A percentile compares a stretch with the other conserved stretches of the same genome.
phyloP scores from a whole-genome alignment of 2,113 vertebrate species.

The Mus spicilegus region DNA sequence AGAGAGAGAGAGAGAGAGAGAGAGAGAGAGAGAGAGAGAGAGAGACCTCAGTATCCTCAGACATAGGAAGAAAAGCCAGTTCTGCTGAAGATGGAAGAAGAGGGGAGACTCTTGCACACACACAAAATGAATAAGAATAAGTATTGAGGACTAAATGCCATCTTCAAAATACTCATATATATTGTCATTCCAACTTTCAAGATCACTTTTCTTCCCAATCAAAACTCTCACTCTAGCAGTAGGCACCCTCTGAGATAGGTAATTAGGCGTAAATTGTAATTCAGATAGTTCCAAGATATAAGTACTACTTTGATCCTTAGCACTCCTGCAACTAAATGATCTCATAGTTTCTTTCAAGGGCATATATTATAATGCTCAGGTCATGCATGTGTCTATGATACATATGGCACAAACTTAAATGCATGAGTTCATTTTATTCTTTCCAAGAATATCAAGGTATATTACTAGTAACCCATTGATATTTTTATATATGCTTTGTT shows the following conservation, averaged over 20 bases:
- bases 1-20: background rate
- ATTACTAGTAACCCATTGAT: background rate
- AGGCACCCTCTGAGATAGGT: background rate
- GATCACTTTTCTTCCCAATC: background rate
- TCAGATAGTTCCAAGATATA: background rate
- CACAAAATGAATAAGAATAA: no score
- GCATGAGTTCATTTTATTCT: background rate
- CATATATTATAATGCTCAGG: background rate
- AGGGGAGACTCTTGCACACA: background rate
- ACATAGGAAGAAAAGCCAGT: background rate
- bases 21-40: background rate
- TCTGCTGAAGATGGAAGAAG: background rate
- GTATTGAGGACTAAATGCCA: no score
- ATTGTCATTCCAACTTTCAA: background rate
- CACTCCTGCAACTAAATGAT: no score
- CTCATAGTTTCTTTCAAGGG: background rate
- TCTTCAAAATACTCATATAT: background rate
- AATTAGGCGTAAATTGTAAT: background rate
- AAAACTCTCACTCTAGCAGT: background rate
- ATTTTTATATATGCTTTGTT: background rate
- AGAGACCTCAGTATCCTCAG: background rate
- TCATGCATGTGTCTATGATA: background rate
- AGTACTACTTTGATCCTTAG: background rate
- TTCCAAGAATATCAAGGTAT: background rate
- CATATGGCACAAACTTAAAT: background rate